Conservation (phyloP, 1,140 invertebrate species). For the Sycophila sp. region DNA sequence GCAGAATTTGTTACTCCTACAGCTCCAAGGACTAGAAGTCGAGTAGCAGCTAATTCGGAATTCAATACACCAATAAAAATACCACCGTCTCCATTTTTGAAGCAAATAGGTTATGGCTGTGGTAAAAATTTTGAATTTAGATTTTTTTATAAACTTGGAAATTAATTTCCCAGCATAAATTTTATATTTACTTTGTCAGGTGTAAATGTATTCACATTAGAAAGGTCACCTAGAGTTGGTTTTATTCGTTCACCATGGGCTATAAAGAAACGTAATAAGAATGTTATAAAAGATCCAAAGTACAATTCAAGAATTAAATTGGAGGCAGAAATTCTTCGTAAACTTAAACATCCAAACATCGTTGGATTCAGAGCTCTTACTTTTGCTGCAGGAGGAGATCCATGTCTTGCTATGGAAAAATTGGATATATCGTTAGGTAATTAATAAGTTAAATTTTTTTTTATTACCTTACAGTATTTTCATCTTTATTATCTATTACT, state of each 20-base stretch:
- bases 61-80: conserved; percentile 64
- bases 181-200: conserved; percentile 64
- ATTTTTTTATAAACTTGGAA: conserved; percentile 6
- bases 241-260: conserved; percentile 82
- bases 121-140: conserved; percentile 69
- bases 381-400: conserved; percentile 71
- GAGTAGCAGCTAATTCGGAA: conserved; percentile 47
- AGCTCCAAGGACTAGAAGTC: conserved; percentile 42
- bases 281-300: conserved; percentile 49
- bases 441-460: background rate
- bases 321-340: conserved; percentile 77
- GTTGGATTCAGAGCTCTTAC: conserved; percentile 81
- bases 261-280: conserved; percentile 76
- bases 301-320: conserved; percentile 70
- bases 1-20: conserved; percentile 56
- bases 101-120: conserved; percentile 79
- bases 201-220: conserved; percentile 79
- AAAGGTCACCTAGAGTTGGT: conserved; percentile 75
- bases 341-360: conserved; percentile 84
- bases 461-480: no score
- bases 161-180: conserved; percentile 13
- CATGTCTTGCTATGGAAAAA: conserved; percentile 77
- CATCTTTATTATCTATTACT: conserved; percentile 19
- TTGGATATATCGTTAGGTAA: conserved; percentile 72
- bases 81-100: conserved; percentile 76